Conservation (phyloP, 2,797 vertebrate species). For the Potorous gilbertii region DNA sequence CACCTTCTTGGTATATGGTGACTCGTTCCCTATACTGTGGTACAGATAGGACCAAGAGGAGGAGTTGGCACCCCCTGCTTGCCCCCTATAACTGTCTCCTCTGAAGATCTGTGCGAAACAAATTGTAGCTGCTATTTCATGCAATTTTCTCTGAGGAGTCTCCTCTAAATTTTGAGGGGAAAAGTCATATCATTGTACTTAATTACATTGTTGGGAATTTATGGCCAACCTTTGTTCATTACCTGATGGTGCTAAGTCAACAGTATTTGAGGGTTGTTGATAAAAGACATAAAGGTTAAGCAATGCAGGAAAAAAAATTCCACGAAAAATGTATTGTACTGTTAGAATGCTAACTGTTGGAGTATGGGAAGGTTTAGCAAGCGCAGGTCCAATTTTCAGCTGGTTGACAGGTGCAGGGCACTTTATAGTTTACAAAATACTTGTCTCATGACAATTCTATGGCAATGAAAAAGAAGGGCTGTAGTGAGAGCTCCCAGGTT, state of each 20-base stretch:
- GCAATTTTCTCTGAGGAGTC: background rate
- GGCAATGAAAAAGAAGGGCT: background rate
- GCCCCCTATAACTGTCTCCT: background rate
- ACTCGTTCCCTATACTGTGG: background rate
- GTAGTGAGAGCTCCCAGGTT: background rate
- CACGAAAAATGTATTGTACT: background rate
- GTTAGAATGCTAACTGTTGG: background rate
- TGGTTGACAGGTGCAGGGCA: background rate
- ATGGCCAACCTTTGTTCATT: conserved; percentile 18
- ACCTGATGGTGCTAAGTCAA: conserved; percentile 27
- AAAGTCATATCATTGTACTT: background rate
- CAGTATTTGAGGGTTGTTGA: conserved; percentile 25
- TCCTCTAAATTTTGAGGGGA: background rate
- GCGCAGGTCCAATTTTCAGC: background rate
- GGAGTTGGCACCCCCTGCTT: background rate
- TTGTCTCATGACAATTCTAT: background rate
- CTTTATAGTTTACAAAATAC: background rate
- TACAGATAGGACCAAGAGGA: background rate
- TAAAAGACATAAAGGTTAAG: conserved; percentile 39
- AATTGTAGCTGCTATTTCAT: background rate
- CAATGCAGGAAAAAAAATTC: background rate
- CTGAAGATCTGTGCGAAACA: background rate
- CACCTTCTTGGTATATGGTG: background rate
- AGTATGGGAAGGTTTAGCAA: background rate
- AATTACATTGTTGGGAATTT: conserved; percentile 24